Conservation (phyloP, 2,888 invertebrate species). For the Sinodicranocentrus sp. region DNA sequence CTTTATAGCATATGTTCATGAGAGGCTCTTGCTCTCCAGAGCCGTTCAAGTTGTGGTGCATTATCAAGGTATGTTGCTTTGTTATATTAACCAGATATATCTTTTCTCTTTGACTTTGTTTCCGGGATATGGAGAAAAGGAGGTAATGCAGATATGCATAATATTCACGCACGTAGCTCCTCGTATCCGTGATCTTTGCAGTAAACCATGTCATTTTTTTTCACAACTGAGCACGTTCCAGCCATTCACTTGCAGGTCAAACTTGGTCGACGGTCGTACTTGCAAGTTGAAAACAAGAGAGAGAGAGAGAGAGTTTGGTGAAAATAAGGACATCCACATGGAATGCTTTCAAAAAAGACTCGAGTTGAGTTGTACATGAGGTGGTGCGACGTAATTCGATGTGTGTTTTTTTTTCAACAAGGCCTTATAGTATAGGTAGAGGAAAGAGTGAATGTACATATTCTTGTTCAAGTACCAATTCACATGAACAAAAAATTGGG, state of each 20-base stretch:
- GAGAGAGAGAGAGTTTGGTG: background rate
- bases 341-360: constrained; percentile 18
- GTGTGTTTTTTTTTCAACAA: too few species aligned
- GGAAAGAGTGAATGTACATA: too few species aligned
- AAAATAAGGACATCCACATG: constrained; percentile 55
- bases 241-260: constrained; percentile 71
- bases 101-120: too few species aligned
- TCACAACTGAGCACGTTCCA: constrained; percentile 64
- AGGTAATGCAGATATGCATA: background rate
- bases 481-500: background rate
- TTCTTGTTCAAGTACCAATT: too few species aligned
- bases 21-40: background rate
- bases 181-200: constrained; percentile 46
- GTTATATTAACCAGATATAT: too few species aligned
- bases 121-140: too few species aligned
- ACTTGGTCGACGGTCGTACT: constrained; percentile 4
- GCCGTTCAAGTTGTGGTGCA: background rate
- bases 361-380: background rate
- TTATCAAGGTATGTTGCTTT: background rate
- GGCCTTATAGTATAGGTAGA: too few species aligned
- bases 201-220: constrained; percentile 54
- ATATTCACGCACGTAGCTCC: background rate
- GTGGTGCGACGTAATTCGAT: background rate
- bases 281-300: constrained; percentile 32
- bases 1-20: background rate